Evolutionary conservation across 1,140 invertebrate genomes (phyloP).

Genomic region (Archegozetes longisetosus): DNA sequence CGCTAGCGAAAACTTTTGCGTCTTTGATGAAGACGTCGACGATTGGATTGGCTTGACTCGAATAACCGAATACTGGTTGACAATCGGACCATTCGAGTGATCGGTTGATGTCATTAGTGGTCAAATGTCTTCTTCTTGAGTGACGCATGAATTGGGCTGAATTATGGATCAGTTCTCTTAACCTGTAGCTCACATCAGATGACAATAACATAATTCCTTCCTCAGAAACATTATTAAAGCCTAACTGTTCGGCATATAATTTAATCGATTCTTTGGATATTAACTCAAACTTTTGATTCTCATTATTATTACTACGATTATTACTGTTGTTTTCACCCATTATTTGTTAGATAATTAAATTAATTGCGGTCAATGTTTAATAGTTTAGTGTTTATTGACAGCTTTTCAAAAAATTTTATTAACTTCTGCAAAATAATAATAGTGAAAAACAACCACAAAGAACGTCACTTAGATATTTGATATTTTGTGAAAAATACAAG

Average conservation of each 20-base stretch:
- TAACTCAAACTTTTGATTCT: no score
- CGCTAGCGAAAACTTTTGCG: background rate
- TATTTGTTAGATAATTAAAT: no score
- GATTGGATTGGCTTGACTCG: background rate
- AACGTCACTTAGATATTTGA: no score
- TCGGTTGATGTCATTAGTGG: constrained; percentile 11
- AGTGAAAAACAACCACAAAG: no score
- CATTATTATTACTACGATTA: no score
- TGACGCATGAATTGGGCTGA: constrained; percentile 15
- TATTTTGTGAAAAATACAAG: no score
- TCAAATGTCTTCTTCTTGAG: constrained; percentile 7
- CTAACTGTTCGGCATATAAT: constrained; percentile 26
- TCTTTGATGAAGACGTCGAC: background rate
- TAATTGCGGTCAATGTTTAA: no score
- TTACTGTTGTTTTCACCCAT: no score
- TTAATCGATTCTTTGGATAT: constrained; percentile 26
- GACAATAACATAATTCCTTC: constrained; percentile 25
- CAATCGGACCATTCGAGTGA: constrained; percentile 13
- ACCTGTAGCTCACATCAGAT: constrained; percentile 27
- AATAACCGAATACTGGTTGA: constrained; percentile 13
- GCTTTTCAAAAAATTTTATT: no score
- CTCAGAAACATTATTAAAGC: constrained; percentile 25
- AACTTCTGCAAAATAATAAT: no score
- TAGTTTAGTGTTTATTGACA: no score
- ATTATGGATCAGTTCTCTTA: constrained; percentile 10